These are phyloP conservation scores for Myodes glareolus DNA, from an alignment of 2,113 vertebrate genomes.

Conservation along the genomic window DNA sequence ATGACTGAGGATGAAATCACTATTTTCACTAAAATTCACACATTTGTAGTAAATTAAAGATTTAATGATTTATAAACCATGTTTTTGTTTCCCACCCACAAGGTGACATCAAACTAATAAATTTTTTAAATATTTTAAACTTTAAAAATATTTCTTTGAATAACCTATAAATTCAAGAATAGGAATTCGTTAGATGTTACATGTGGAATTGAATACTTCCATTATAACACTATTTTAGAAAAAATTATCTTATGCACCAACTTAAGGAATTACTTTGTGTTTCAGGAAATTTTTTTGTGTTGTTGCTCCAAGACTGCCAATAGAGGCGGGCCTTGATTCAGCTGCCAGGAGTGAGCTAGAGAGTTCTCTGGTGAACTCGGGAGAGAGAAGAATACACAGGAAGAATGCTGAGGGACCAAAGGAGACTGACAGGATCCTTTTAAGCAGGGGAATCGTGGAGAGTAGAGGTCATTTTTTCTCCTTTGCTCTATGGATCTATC, in stretches of 20 bases:
- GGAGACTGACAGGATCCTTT: background rate
- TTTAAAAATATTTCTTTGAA: conserved; percentile 66
- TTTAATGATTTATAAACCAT: conserved; percentile 1
- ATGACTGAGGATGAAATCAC: background rate
- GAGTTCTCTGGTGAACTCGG: background rate
- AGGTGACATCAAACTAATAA: conserved; percentile 1
- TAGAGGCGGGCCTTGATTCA: background rate
- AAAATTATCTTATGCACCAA: background rate
- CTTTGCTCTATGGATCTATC: background rate
- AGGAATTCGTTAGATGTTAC: conserved; percentile 11
- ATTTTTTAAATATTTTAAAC: conserved; percentile 18
- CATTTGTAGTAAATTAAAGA: background rate
- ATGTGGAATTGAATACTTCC: background rate
- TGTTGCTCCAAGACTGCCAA: background rate
- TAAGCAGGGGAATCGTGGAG: background rate
- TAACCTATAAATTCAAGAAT: conserved; percentile 62
- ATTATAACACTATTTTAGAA: background rate
- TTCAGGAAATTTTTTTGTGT: background rate
- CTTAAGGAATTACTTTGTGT: background rate
- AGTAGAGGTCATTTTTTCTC: background rate
- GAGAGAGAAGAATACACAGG: background rate
- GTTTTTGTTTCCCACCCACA: background rate
- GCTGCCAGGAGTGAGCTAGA: background rate
- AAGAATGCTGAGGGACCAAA: background rate
- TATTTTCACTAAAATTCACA: background rate